Conservation (phyloP, 2,888 invertebrate species). For the Andricus curvator region DNA sequence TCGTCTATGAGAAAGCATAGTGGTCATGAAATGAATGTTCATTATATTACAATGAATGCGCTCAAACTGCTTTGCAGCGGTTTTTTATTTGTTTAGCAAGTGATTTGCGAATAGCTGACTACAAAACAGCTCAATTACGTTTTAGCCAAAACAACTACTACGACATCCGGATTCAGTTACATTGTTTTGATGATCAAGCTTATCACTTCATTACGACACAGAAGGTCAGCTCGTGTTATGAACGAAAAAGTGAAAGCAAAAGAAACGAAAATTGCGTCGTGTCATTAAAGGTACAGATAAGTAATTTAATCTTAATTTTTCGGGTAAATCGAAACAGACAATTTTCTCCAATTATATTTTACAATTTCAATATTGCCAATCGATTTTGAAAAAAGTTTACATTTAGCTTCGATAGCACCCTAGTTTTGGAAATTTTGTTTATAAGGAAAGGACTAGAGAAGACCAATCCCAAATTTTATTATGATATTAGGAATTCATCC, state of each 20-base stretch:
- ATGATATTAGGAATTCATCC: background rate
- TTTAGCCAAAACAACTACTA: constrained; percentile 21
- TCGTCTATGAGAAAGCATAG: too few relatives aligned
- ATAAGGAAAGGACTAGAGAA: background rate
- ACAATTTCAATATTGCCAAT: background rate
- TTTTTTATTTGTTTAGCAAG: background rate
- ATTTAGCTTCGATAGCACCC: background rate
- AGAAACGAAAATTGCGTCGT: background rate
- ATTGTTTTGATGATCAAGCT: constrained; percentile 34
- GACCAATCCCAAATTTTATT: background rate
- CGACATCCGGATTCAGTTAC: constrained; percentile 28
- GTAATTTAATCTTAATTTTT: background rate
- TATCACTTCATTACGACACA: constrained; percentile 32
- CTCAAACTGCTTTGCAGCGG: too few relatives aligned
- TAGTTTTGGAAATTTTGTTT: background rate
- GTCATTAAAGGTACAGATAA: background rate
- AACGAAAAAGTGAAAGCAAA: constrained; percentile 9
- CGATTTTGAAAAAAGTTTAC: background rate
- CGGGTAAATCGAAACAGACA: background rate
- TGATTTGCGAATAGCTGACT: background rate
- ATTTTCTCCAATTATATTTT: background rate
- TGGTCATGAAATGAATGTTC: too few relatives aligned
- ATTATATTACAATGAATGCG: too few relatives aligned
- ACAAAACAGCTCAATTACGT: constrained; percentile 25
- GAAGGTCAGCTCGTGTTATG: constrained; percentile 21